Evolutionary conservation across 2,888 invertebrate genomes (phyloP), one percentile per base, ranked within the genome.

Genomic region (Cancer borealis): DNA sequence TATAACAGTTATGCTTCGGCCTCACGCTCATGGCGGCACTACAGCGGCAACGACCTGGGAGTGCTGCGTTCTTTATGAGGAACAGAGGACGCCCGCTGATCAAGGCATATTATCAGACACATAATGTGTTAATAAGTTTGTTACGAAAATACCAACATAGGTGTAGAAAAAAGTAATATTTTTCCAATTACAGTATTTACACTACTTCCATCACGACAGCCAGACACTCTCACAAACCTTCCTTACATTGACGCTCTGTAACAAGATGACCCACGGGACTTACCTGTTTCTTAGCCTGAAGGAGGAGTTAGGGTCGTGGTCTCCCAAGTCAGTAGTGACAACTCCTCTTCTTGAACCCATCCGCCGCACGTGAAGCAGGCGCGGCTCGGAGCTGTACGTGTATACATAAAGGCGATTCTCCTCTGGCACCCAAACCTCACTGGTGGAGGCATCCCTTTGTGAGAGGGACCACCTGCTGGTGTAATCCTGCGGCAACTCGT

Each of bases 371-470:
- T 95, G 95, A 8, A 95, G 92, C n/a, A 95, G 92, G 39, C 95
- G 49, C 3, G 95, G 95, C 54, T 93, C 92, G n/a, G 95, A 95
- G 84, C 94, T 94, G 91, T 95, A 95, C 39, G 88, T 92, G 94
- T 95, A 95, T n/a, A 95, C 93, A 87, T 95, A 95, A 45, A 95
- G 90, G 91, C 93, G 94, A 46, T 95, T 89, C 88, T 95, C 95
- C 30, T 95, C 94, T n/a, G 95, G 95, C n/a, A 94, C 94, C 93
- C 94, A 95, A 14, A 95, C 94, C 90, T 95, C 95, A 79, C 92
- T 92, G 1, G 94, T 94, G 14, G 89, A 21, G 12, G 39, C 12
- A 26, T 49, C 87, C 26, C 46, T 54, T 2, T 93, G 93, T 4
- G 93, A 49, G 47, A 39, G 79, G 10, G 47, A n/a, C n/a, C 46